Conservation (phyloP, 2,888 invertebrate genomes). For the Drosophila putrida region DNA sequence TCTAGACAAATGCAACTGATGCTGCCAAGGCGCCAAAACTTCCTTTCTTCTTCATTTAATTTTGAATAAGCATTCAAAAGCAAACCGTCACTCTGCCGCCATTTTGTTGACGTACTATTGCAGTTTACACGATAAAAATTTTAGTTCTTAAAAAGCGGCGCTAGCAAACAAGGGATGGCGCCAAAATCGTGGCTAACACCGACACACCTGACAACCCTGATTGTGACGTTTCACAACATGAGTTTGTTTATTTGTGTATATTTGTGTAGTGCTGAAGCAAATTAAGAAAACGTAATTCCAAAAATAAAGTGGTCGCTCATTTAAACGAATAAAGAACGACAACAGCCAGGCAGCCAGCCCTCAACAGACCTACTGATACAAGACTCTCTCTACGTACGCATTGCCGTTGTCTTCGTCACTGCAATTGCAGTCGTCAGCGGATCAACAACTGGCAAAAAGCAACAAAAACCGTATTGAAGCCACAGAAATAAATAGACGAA, state of each 20-base stretch:
- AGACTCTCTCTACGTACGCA: not conserved
- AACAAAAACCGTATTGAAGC: constrained; percentile 37
- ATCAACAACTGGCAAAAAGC: constrained; percentile 32
- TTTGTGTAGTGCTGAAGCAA: constrained; percentile 41
- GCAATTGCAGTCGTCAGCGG: constrained; percentile 60
- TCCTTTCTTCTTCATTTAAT: too few relatives aligned
- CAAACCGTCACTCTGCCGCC: too few relatives aligned
- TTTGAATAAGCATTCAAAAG: too few relatives aligned
- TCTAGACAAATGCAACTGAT: too few relatives aligned
- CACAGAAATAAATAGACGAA: constrained; percentile 36
- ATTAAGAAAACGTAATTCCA: constrained; percentile 61
- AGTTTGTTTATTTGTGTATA: constrained; percentile 25
- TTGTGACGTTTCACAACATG: not conserved
- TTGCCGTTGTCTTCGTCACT: constrained; percentile 24
- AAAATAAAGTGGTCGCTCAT: constrained; percentile 68
- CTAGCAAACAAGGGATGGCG: too few relatives aligned
- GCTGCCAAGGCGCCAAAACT: too few relatives aligned
- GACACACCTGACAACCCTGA: too few relatives aligned
- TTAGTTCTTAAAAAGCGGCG: too few relatives aligned
- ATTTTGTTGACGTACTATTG: too few relatives aligned
- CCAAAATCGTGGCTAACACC: too few relatives aligned
- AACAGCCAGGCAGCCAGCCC: constrained; percentile 26
- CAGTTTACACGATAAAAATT: too few relatives aligned
- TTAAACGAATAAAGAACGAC: constrained; percentile 57
- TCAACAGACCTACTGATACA: constrained; percentile 29